Conservation (phyloP, 2,888 invertebrate species). For the Malachius bipustulatus region DNA sequence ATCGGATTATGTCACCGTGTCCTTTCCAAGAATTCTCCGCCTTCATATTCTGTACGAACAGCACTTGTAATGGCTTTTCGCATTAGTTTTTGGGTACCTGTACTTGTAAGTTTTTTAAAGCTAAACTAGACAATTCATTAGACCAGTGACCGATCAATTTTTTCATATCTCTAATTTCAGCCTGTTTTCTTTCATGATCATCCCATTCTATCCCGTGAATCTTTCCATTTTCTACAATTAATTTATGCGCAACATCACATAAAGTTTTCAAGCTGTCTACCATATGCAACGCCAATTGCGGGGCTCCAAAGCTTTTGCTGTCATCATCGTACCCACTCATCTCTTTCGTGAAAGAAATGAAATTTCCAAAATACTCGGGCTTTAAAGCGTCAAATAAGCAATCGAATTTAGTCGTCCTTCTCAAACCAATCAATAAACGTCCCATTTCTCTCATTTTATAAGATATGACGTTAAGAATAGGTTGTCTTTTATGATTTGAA, state of each 20-base stretch:
- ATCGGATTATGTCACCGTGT: too few species aligned
- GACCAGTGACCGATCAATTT: slow-evolving; percentile 22
- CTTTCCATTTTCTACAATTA: slow-evolving; percentile 15
- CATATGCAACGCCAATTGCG: slow-evolving; percentile 17
- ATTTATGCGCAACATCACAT: slow-evolving; percentile 15
- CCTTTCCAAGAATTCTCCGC: too few species aligned
- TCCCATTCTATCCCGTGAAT: slow-evolving; percentile 11
- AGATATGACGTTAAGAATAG: slow-evolving; percentile 15
- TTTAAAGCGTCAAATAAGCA: slow-evolving; percentile 15
- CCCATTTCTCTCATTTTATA: slow-evolving; percentile 21
- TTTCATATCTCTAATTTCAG: slow-evolving; percentile 15
- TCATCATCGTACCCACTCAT: slow-evolving; percentile 16
- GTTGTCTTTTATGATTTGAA: slow-evolving; percentile 19
- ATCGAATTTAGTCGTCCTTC: slow-evolving; percentile 9
- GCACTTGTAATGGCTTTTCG: too few species aligned
- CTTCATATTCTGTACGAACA: too few species aligned
- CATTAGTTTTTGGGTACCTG: slow-evolving; percentile 18
- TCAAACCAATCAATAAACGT: slow-evolving; percentile 14
- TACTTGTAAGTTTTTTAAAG: slow-evolving; percentile 20
- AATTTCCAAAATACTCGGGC: slow-evolving; percentile 15
- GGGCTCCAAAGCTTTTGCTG: slow-evolving; percentile 15
- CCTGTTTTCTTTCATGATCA: slow-evolving; percentile 11
- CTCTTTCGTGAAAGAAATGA: slow-evolving; percentile 15
- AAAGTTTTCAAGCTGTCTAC: slow-evolving; percentile 17
- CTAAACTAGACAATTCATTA: slow-evolving; percentile 21